Evolutionary conservation across 1,140 invertebrate species (phyloP).

Genomic region (Macrosteles quadrilineatus): DNA sequence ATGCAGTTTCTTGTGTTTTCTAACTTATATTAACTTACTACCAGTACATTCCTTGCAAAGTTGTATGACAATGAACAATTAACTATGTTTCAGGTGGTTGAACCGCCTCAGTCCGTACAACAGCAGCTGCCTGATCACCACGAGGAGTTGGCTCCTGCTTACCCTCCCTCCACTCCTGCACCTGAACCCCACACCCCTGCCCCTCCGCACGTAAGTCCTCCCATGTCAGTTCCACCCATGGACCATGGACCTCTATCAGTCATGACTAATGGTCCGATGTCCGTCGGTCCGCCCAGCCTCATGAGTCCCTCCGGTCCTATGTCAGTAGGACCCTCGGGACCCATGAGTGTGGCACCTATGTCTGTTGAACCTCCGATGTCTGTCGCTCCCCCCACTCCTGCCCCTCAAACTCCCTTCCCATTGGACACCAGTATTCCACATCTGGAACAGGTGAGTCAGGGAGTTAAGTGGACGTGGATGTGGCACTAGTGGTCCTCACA

Average conservation of each 20-base stretch:
- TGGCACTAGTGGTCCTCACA: too few species aligned
- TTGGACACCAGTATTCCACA: conserved; percentile 17
- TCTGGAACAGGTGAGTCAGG: conserved; percentile 24
- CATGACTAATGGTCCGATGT: conserved; percentile 24
- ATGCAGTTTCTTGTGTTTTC: too few species aligned
- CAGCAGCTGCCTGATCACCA: not conserved
- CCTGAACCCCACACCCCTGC: conserved; percentile 40
- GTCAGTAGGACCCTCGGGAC: conserved; percentile 33
- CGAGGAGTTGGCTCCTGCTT: conserved; percentile 1
- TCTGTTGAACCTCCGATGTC: conserved; percentile 25
- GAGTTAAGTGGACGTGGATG: too few species aligned
- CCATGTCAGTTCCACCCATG: conserved; percentile 34
- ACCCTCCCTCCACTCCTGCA: not conserved
- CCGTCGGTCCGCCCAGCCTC: conserved; percentile 15
- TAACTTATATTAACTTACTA: too few species aligned
- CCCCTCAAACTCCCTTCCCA: conserved; percentile 14
- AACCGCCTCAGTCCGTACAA: conserved; percentile 37
- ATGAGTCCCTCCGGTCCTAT: conserved; percentile 29
- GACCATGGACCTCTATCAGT: conserved; percentile 22
- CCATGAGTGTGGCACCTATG: conserved; percentile 25
- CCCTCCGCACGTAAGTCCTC: conserved; percentile 26
- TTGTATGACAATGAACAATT: too few species aligned
- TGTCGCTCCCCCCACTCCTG: conserved; percentile 15
- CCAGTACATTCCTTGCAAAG: too few species aligned
- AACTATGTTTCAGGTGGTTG: conserved; percentile 42